Conservation (phyloP, 2,797 vertebrate species). For the Chelonia mydas region DNA sequence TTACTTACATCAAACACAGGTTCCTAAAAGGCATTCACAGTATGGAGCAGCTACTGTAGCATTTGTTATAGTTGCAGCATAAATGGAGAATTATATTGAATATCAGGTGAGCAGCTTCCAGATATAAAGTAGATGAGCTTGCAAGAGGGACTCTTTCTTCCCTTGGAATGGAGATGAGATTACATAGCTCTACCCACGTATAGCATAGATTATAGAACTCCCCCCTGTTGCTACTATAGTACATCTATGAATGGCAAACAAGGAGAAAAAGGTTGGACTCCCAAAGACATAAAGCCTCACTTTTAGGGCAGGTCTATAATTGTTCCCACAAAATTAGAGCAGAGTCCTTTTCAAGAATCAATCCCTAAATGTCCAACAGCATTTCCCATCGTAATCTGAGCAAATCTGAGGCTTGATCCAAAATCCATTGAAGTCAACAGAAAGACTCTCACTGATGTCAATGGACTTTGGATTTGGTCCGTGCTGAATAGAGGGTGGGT, state of each 20-base stretch:
- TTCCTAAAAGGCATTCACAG: neutral
- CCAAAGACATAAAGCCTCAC: neutral
- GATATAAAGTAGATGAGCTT: neutral
- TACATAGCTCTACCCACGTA: neutral
- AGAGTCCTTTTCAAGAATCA: neutral
- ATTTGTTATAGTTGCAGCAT: neutral
- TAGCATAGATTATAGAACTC: neutral
- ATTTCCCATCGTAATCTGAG: neutral
- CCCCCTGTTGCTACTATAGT: neutral
- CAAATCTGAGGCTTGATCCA: neutral
- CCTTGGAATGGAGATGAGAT: neutral
- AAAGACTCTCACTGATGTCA: slow-evolving; percentile 24
- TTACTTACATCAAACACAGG: neutral
- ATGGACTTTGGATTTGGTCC: neutral
- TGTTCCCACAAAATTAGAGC: neutral
- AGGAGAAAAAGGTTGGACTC: neutral
- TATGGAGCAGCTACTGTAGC: neutral
- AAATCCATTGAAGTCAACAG: neutral
- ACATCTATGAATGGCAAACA: neutral
- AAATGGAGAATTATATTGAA: neutral
- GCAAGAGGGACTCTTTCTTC: neutral
- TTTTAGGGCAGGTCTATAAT: neutral
- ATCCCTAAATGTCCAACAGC: neutral
- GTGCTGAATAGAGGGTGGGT: neutral
- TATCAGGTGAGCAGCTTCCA: neutral